Percentiles rank a stretch among this genome's conserved stretches.
These are phyloP conservation scores for Anas acuta DNA, from an alignment of 2,797 vertebrate genomes.

Conservation along the genomic window DNA sequence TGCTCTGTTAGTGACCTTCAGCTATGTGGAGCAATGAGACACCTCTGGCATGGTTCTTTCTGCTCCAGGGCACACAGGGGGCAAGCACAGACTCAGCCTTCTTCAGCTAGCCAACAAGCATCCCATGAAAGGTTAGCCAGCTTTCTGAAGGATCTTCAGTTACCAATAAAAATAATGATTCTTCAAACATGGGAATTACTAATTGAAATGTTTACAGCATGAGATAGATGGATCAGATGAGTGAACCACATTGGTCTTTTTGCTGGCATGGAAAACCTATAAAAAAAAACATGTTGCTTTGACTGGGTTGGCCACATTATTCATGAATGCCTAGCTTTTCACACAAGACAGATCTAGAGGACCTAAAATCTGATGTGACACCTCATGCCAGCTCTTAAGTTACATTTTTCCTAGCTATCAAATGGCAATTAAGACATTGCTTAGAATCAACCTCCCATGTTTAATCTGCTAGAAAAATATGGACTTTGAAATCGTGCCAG, in stretches of 20 bases:
- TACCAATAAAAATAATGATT: neutral
- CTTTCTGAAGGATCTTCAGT: neutral
- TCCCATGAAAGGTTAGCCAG: neutral
- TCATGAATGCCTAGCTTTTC: neutral
- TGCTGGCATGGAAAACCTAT: neutral
- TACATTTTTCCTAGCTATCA: neutral
- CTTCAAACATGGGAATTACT: neutral
- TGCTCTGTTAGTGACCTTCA: neutral
- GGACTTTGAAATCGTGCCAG: slow-evolving; percentile 21
- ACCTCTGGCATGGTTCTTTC: neutral
- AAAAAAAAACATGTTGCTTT: neutral
- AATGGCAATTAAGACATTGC: slow-evolving; percentile 7
- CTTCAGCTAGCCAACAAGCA: neutral
- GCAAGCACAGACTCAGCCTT: neutral
- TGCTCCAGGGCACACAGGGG: neutral
- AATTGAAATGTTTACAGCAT: neutral
- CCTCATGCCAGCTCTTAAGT: neutral
- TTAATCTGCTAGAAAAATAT: slow-evolving; percentile 26
- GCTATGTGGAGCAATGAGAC: neutral
- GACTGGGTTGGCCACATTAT: neutral
- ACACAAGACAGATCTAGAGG: neutral
- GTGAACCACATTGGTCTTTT: neutral
- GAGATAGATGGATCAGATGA: neutral
- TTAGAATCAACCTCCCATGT: slow-evolving; percentile 21
- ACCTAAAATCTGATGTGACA: neutral